Base-by-base conservation (phyloP, 2,797 vertebrate genomes). In the Antennarius maculatus region DNA sequence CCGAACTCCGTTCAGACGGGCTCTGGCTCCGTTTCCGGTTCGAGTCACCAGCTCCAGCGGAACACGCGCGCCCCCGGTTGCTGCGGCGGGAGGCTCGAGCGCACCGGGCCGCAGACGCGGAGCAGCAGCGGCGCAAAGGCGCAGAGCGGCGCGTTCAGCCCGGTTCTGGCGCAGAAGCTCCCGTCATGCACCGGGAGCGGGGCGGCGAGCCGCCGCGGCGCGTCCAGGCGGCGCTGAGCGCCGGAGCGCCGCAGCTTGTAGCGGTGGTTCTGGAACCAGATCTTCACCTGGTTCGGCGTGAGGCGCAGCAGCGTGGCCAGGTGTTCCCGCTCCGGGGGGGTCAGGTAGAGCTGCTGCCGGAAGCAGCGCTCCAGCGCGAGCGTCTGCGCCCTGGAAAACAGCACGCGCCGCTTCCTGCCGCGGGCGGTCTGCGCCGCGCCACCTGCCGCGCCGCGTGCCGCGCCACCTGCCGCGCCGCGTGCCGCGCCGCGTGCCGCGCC, bases 181-280 rank as follows among this genome's bases (percentile, higher is more conserved):
- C 94, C 95, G 82, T 96, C 95, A 83, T 94, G 91, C 74, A 96
- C 90, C 83, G 96, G 84, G 6, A 96, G 92, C 3, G 96, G 96
- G 76, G 96, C 91, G 56, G 95, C 92, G 56, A 95, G 91, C n/a
- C 94, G 91, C 61, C 95, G 92, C 31, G 94, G 92, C 18, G 93
- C 86, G 92, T 96, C 95, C 91, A 94, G 34, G 88, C 93, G 94
- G 86, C 94, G 95, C 85, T 95, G 95, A 34, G 93, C 93, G 77
- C 95, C 94, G 84, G 92, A 94, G 1, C 95, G 91, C 84, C 96
- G 96, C 94, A 97, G 95, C 88, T 97, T 97, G 92, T 97, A 97
- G 52, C 96, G 92, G 66, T 96, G 95, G 83, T 97, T 97, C 91
- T 97, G 96, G 86, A 97, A 97, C 96, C 96, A 97, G 89, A 97